Base-by-base conservation (phyloP, 2,888 invertebrate genomes). In the Xanthorhoe designata region DNA sequence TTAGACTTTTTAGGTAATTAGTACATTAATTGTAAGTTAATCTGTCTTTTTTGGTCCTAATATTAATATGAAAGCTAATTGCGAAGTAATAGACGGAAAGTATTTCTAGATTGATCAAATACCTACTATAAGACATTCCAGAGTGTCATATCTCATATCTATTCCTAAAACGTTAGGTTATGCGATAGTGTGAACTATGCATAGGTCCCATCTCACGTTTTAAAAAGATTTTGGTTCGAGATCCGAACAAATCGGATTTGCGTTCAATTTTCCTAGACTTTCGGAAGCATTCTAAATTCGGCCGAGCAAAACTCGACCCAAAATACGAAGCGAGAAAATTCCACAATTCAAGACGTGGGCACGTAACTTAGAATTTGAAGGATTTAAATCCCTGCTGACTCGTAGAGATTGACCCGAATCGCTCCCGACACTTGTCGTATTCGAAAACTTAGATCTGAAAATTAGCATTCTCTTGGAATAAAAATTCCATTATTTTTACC, bases 181-280 rank as follows among this genome's bases (percentile, higher is more conserved):
- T 66, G 54, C 56, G 61, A 62, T 59, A 66, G 66, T 69, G 70
- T 76, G 75, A 79, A 79, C 71, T 76, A 75, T 78, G 80, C 81
- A 80, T 77, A 79, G 82, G 81, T 83, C 82, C 81, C 72, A 78
- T 82, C 80, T 78, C 77, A 77, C 78, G 73, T 77, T 84, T 84
- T 79, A 80, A 74, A 73, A 80, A 84, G 80, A 86, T 85, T 85
- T 83, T 76, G 79, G 80, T 78, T 74, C 78, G 74, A 79, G 78
- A 86, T 84, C 79, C 83, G 80, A 74, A 85, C 85, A 91, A 91
- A 92, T 92, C 91, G 86, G 90, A 92, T 92, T 92, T 90, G 84
- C 87, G 87, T 90, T 88, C 89, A 90, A 91, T 92, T 90, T 88
- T 88, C 87, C 83, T 83, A 88, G 89, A 90, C 86, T 90, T 88